A percentile compares a stretch with the other conserved stretches of the same genome.
phyloP scores from a whole-genome alignment of 1,140 invertebrate species.

The Rhopalosiphum padi region DNA sequence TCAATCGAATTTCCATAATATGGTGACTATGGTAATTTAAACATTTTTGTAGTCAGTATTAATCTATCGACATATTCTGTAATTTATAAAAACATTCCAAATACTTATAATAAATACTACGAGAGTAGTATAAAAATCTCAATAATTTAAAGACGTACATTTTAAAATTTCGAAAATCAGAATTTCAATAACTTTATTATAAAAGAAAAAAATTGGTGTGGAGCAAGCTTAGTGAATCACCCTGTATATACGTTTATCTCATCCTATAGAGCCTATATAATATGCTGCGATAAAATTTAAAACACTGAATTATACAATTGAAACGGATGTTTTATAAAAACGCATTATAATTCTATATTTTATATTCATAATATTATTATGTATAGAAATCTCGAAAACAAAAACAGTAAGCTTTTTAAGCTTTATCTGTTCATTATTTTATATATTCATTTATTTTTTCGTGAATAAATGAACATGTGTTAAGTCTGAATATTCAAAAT shows the following conservation, averaged over 20 bases:
- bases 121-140: no score
- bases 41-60: no score
- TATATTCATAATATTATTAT: background rate
- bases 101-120: no score
- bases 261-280: background rate
- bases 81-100: no score
- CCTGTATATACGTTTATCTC: background rate
- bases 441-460: background rate
- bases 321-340: background rate
- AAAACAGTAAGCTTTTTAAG: background rate
- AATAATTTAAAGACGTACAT: no score
- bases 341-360: background rate
- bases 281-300: background rate
- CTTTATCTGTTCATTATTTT: background rate
- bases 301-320: background rate
- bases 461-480: background rate
- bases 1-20: no score
- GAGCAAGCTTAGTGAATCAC: no score
- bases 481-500: background rate
- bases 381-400: background rate
- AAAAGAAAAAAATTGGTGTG: no score
- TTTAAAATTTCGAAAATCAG: no score
- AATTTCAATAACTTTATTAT: no score
- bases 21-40: no score
- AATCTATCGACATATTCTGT: no score